phyloP scores from a whole-genome alignment of 1,140 invertebrate species.

The Ceratitis capitata region DNA sequence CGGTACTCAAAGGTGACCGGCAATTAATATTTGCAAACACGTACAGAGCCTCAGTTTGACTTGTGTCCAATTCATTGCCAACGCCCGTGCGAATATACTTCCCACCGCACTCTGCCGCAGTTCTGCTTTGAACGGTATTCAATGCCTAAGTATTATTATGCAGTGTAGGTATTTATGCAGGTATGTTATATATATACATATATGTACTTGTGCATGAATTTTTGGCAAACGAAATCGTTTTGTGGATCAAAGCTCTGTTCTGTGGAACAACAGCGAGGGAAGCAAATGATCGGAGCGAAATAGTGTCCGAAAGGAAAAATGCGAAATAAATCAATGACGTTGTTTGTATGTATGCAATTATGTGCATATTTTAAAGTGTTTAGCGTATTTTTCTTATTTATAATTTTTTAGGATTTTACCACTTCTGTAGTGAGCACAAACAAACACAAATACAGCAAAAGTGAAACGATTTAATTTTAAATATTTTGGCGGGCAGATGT shows the following conservation, averaged over 20 bases:
- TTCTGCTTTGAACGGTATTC: too few species aligned
- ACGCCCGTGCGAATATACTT: neutral
- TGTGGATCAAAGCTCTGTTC: neutral
- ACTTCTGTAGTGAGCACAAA: neutral
- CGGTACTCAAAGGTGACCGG: neutral
- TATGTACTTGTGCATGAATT: neutral
- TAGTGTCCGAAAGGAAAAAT: neutral
- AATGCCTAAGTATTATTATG: neutral
- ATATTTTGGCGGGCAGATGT: conserved; percentile 28
- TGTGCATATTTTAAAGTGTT: neutral
- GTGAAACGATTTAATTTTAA: neutral
- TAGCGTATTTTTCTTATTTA: too few species aligned
- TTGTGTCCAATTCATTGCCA: neutral
- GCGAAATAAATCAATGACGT: neutral
- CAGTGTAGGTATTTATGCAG: too few species aligned
- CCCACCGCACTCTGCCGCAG: neutral
- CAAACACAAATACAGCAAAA: too few species aligned
- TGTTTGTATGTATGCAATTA: neutral
- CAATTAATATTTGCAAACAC: conserved; percentile 18
- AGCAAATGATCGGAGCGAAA: neutral
- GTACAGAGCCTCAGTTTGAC: neutral
- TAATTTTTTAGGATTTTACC: neutral
- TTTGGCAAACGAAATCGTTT: neutral
- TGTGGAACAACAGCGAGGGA: neutral
- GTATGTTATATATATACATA: neutral